Percentiles rank a stretch among this genome's conserved stretches.
Evolutionary conservation across 2,113 vertebrate genomes (phyloP).

Genomic region (Xenus cinereus): DNA sequence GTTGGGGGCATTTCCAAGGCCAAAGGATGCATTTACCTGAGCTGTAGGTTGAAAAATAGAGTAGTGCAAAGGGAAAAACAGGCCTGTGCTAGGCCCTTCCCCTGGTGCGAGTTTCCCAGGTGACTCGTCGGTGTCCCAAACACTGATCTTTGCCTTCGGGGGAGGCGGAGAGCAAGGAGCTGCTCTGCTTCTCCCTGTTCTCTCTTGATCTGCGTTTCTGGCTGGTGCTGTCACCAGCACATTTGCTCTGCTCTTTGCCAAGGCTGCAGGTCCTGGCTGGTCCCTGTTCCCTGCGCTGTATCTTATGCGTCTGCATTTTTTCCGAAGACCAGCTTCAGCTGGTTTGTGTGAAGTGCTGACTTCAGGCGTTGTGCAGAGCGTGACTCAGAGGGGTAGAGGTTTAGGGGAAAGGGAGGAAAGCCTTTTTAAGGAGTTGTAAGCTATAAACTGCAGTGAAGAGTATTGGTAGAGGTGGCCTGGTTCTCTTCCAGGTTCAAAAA

Average conservation of each 20-base stretch:
- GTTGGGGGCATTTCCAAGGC: not conserved
- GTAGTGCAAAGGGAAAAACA: not conserved
- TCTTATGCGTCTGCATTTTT: not conserved
- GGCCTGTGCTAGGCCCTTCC: not conserved
- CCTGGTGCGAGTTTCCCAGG: not conserved
- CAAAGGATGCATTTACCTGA: not conserved
- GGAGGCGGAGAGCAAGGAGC: not conserved
- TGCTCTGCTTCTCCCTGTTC: not conserved
- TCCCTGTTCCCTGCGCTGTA: not conserved
- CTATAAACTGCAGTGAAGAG: not conserved
- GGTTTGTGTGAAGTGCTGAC: constrained; percentile 18
- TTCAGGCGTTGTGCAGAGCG: not conserved
- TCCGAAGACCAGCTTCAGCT: not conserved
- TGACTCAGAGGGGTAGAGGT: not conserved
- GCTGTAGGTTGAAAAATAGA: not conserved
- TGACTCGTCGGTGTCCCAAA: not conserved
- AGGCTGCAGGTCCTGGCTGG: constrained; percentile 31
- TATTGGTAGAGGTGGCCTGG: not conserved
- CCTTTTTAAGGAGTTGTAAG: not conserved
- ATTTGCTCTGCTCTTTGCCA: not conserved
- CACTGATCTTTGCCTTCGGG: not conserved
- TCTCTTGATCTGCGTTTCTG: constrained; percentile 1
- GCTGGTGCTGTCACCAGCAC: not conserved
- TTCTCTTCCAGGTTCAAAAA: not conserved
- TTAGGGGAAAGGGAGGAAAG: not conserved